phyloP scores from a whole-genome alignment of 2,888 invertebrate species.

The Quadroppia sp. region DNA sequence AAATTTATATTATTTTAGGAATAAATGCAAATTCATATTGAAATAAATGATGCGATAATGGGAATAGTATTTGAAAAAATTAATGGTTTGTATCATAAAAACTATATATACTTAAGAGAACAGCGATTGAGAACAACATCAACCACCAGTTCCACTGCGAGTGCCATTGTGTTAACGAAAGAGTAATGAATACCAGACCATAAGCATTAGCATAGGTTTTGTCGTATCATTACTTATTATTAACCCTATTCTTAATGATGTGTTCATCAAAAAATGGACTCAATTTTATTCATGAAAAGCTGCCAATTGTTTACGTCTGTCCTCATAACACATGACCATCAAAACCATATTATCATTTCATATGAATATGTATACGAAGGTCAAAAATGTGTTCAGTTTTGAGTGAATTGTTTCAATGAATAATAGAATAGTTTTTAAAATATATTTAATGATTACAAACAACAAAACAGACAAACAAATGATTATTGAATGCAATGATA shows the following conservation, averaged over 20 bases:
- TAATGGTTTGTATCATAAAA: background rate
- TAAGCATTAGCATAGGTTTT: background rate
- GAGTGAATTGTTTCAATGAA: too few species aligned
- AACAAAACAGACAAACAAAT: too few species aligned
- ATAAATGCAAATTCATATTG: background rate
- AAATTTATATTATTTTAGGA: too few species aligned
- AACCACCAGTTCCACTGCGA: background rate
- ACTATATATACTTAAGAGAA: background rate
- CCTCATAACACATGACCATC: slow-evolving; percentile 4
- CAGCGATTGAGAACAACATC: background rate
- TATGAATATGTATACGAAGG: background rate
- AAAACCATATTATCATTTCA: slow-evolving; percentile 4
- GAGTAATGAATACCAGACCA: background rate
- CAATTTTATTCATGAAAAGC: background rate
- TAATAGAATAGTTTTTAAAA: too few species aligned
- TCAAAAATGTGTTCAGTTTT: background rate
- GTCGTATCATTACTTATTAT: background rate
- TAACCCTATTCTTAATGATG: background rate
- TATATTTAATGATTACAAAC: too few species aligned
- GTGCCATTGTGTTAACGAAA: too few species aligned
- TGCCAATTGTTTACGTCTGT: background rate
- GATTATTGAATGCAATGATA: too few species aligned
- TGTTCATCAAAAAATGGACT: background rate
- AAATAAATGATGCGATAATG: background rate
- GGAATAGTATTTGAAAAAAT: background rate